phyloP scores from a whole-genome alignment of 2,797 vertebrate genomes.

The Parotocinclus haroldoi region DNA sequence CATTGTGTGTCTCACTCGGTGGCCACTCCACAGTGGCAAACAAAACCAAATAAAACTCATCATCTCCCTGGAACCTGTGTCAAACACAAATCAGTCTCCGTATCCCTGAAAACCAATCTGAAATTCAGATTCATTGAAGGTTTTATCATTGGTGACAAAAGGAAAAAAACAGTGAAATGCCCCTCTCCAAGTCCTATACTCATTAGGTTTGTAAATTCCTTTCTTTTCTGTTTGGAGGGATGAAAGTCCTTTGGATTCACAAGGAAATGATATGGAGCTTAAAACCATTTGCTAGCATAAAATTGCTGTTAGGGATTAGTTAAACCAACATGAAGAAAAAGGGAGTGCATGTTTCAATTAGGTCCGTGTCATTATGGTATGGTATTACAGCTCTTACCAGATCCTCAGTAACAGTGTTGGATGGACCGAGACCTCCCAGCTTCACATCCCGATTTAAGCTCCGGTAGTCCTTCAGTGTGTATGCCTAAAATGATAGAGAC shows the following conservation, averaged over 20 bases:
- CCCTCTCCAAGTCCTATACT: conserved; percentile 48
- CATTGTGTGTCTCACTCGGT: conserved; percentile 48
- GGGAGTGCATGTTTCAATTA: conserved; percentile 27
- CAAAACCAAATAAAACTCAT: conserved; percentile 61
- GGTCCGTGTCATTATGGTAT: conserved; percentile 23
- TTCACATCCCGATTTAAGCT: conserved; percentile 66
- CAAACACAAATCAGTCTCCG: conserved; percentile 56
- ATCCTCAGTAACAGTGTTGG: conserved; percentile 70
- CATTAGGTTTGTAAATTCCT: conserved; percentile 63
- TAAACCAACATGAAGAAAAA: conserved; percentile 47
- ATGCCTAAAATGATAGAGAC: conserved; percentile 53
- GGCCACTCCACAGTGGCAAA: conserved; percentile 58
- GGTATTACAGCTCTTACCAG: conserved; percentile 71
- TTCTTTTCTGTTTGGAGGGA: conserved; percentile 49
- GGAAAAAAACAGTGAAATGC: conserved; percentile 27
- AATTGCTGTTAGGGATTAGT: conserved; percentile 45
- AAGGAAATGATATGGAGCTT: conserved; percentile 38
- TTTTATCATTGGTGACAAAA: conserved; percentile 34
- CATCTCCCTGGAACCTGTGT: conserved; percentile 60
- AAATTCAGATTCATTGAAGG: conserved; percentile 37
- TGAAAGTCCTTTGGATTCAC: conserved; percentile 54
- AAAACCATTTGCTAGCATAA: conserved; percentile 37
- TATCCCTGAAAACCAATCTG: conserved; percentile 12
- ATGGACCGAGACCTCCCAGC: conserved; percentile 82
- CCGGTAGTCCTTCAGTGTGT: conserved; percentile 69